Percentiles rank a stretch among this genome's conserved stretches.
phyloP scores from a whole-genome alignment of 53 echinoderm and acorn worm species.

The Zoroaster sp. region DNA sequence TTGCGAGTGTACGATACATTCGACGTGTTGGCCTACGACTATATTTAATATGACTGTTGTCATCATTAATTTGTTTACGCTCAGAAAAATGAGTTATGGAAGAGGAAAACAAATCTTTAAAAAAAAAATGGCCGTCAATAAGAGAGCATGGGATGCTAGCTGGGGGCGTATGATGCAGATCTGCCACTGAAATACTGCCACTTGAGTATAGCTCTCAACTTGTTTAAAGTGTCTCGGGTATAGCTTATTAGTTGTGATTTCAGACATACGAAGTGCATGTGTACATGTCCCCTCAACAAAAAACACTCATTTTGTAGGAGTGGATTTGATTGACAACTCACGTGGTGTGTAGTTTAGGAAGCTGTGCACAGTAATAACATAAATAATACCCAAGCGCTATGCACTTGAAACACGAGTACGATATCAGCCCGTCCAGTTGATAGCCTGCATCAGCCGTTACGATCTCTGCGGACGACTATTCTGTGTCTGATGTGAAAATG shows the following conservation, averaged over 20 bases:
- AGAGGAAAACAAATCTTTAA: too few species aligned
- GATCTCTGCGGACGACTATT: constrained; percentile 25
- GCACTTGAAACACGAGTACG: constrained; percentile 44
- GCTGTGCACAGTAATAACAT: constrained; percentile 32
- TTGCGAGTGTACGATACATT: too few species aligned
- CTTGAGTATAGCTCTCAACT: neutral
- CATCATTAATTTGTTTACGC: too few species aligned
- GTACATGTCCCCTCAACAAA: neutral
- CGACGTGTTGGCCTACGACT: too few species aligned
- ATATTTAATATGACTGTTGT: too few species aligned
- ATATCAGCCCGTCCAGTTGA: constrained; percentile 5
- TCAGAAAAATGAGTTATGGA: too few species aligned
- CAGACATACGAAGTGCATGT: neutral
- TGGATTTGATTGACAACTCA: constrained; percentile 38
- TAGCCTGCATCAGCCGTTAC: constrained; percentile 3
- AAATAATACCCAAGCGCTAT: constrained; percentile 50
- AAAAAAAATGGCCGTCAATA: neutral
- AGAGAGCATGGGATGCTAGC: neutral
- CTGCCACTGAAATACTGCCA: neutral
- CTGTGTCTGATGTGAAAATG: neutral
- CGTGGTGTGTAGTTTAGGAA: constrained; percentile 18
- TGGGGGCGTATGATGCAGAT: neutral
- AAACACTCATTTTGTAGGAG: neutral
- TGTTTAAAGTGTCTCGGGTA: neutral
- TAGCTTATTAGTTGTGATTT: neutral